A percentile compares a stretch with the other conserved stretches of the same genome.
phyloP scores from a whole-genome alignment of 1,140 invertebrate genomes.

The Ips typographus region DNA sequence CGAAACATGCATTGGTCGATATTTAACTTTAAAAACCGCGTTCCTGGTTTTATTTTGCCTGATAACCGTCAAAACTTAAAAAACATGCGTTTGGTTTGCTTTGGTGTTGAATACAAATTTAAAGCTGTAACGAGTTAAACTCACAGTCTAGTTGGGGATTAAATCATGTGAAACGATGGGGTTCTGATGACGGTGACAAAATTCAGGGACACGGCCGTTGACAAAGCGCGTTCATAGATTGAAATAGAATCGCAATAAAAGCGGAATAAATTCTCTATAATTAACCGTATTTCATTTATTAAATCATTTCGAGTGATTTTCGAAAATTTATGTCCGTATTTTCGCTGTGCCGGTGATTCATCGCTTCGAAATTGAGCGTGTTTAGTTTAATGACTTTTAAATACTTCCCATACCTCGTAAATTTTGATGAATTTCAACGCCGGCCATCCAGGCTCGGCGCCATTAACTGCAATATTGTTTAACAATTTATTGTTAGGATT shows the following conservation, averaged over 20 bases:
- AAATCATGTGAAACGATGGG: neutral
- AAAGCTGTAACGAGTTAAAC: neutral
- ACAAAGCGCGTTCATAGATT: neutral
- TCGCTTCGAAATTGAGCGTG: constrained; percentile 33
- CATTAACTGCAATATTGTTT: constrained; percentile 14
- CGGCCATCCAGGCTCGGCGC: neutral
- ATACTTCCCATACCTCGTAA: constrained; percentile 31
- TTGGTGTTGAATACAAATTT: neutral
- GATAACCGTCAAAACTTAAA: neutral
- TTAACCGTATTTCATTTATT: constrained; percentile 38
- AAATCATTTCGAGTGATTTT: constrained; percentile 37
- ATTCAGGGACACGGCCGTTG: neutral
- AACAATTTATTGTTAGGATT: neutral
- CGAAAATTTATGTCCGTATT: constrained; percentile 36
- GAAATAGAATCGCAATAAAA: constrained; percentile 38
- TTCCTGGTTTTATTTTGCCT: neutral
- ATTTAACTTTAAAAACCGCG: constrained; percentile 15
- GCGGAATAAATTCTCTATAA: constrained; percentile 35
- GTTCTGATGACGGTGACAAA: neutral
- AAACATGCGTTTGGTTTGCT: neutral
- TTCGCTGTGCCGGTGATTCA: constrained; percentile 33
- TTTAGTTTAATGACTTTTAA: constrained; percentile 38
- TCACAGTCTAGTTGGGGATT: neutral
- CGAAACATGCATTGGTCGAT: constrained; percentile 16
- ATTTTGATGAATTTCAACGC: constrained; percentile 20